Percentiles rank a stretch among this genome's conserved stretches.
Evolutionary conservation across 2,113 vertebrate species (phyloP).

Genomic region (Oreochromis aureus): DNA sequence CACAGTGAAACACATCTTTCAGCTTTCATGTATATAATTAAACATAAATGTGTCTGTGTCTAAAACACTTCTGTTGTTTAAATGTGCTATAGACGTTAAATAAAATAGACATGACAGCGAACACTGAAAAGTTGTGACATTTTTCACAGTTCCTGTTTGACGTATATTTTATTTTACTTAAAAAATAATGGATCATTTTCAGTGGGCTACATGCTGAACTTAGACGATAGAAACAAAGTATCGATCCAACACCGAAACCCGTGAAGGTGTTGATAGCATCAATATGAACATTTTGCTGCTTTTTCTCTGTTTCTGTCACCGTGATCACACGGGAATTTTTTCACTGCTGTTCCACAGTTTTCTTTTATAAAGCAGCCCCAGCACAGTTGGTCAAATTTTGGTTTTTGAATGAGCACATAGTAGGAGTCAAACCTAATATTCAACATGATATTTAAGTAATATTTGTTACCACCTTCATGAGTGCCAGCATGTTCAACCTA

Average conservation of each 20-base stretch:
- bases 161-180: accelerated
- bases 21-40: not conserved
- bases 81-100: not conserved
- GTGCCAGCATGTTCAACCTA: not conserved
- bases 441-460: not conserved
- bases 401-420: accelerated
- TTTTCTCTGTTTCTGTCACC: not conserved
- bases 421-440: not conserved
- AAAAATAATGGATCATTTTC: not conserved
- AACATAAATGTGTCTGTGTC: not conserved
- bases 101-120: accelerated
- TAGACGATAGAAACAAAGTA: not conserved
- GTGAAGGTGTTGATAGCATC: accelerated
- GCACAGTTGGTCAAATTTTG: not conserved
- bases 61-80: not conserved
- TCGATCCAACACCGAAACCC: accelerated
- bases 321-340: not conserved
- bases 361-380: accelerated
- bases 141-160: not conserved
- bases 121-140: not conserved
- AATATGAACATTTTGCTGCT: accelerated
- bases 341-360: not conserved
- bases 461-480: accelerated
- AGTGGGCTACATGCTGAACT: not conserved
- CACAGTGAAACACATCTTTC: not conserved